A percentile compares a stretch with the other conserved stretches of the same genome.
Evolutionary conservation across 2,888 invertebrate species (phyloP).

Genomic region (Erynnis tages): DNA sequence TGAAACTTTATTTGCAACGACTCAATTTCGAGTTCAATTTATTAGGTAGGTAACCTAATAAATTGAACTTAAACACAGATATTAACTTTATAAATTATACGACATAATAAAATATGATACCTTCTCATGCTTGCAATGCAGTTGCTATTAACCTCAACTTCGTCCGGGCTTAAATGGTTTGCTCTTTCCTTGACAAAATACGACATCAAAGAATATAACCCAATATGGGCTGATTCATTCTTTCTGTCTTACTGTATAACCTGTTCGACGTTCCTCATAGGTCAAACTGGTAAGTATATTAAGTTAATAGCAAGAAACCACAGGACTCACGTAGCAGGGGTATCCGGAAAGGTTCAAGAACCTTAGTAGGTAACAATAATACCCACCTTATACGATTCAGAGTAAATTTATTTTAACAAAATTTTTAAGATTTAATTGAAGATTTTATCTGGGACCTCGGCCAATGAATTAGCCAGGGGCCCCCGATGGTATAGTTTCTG

Average conservation of each 20-base stretch:
- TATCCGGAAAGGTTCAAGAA: slow-evolving; percentile 35
- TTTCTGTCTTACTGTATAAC: slow-evolving; percentile 35
- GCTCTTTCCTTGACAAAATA: not conserved
- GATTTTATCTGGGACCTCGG: no score
- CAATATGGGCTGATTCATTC: slow-evolving; percentile 12
- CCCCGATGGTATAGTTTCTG: no score
- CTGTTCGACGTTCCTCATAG: slow-evolving; percentile 45
- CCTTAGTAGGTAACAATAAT: not conserved
- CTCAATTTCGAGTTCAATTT: no score
- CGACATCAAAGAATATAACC: slow-evolving; percentile 10
- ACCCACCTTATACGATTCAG: not conserved
- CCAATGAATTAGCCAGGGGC: no score
- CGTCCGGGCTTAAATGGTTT: slow-evolving; percentile 31
- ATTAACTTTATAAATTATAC: no score
- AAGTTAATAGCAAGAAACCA: slow-evolving; percentile 22
- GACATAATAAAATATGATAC: no score
- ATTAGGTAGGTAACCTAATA: no score
- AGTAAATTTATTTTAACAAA: no score
- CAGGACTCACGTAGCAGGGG: slow-evolving; percentile 34
- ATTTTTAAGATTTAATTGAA: no score
- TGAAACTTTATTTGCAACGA: no score
- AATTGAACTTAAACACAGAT: no score
- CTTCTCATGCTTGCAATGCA: no score
- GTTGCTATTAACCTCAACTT: slow-evolving; percentile 6
- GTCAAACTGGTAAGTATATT: slow-evolving; percentile 45